Evolutionary conservation across 2,113 vertebrate genomes (phyloP), one percentile per base, ranked within the genome.

Genomic region (Polypterus bichir): DNA sequence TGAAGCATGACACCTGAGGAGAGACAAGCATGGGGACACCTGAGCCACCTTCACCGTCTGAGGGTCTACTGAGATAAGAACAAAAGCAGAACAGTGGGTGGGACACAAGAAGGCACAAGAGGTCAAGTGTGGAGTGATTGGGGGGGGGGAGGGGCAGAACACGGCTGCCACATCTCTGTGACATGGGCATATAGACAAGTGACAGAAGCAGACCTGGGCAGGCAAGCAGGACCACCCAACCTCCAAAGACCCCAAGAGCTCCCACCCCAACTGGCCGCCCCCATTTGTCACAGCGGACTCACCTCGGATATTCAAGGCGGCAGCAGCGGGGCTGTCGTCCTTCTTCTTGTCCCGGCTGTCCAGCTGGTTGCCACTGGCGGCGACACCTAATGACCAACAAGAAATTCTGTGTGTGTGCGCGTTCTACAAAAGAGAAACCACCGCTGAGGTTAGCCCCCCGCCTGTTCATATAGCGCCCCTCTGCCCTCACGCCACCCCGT

Each of bases 301-400:
- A 92, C 90, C 90, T 89, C 88, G 78, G 70, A 92, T 92, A 60
- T 92, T 92, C 64, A 92, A 76, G 2, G 89, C 83, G 67, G 81
- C 79, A 0, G 82, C 87, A 44, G 27, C 27, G 27, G 87, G 84
- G 1, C 71, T 88, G 62, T 78, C 76, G 65, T 73, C 82, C 60
- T 65, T 80, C 69, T 68, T 73, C 56, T 7, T 11, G 7, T 1
- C 51, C 57, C 79, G 78, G 48, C 73, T 75, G 10, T 75, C 70
- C 8, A 71, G 72, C 44, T 69, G 67, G 52, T 70, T 77, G 71
- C 66, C 71, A 59, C 65, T 65, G 27, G 75, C 61, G 54, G 77
- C 64, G 59, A 79, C 82, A 86, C 86, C 90, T 91, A 82, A 81
- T 87, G 87, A 89, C 78, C 88, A 86, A 91, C 79, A 87, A 89